A percentile compares a stretch with the other conserved stretches of the same genome.
Evolutionary conservation across 1,140 invertebrate species (phyloP).

Genomic region (Bombyx mori): DNA sequence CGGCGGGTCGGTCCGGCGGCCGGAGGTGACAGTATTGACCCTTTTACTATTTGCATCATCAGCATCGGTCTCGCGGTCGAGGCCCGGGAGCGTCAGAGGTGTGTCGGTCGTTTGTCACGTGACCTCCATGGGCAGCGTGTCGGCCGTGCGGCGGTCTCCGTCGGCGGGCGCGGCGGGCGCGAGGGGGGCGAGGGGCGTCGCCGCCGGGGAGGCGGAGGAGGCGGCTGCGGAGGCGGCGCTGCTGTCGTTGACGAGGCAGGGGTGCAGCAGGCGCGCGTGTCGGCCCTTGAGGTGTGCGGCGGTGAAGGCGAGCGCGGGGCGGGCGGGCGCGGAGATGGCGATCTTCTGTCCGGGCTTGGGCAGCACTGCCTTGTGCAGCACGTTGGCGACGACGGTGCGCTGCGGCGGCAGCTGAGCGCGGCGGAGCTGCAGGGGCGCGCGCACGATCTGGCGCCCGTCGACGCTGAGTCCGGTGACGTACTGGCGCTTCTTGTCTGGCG

Average conservation of each 20-base stretch:
- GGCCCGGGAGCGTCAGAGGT: background rate
- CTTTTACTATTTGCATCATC: no score
- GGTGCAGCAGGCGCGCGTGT: slow-evolving; percentile 28
- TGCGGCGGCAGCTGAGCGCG: slow-evolving; percentile 30
- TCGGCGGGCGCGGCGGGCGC: slow-evolving; percentile 29
- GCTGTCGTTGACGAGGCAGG: no score
- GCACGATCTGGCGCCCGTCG: slow-evolving; percentile 38
- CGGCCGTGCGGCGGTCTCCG: slow-evolving; percentile 32
- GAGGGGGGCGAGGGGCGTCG: slow-evolving; percentile 13
- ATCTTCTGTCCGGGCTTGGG: slow-evolving; percentile 40
- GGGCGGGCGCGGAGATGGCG: slow-evolving; percentile 35
- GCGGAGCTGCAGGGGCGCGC: slow-evolving; percentile 37
- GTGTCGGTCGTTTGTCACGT: slow-evolving; percentile 41
- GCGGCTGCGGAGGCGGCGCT: no score
- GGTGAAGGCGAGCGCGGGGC: slow-evolving; percentile 35
- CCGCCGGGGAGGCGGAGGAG: background rate
- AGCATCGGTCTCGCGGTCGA: no score
- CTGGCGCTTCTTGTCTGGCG: slow-evolving; percentile 39
- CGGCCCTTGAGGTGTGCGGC: slow-evolving; percentile 46
- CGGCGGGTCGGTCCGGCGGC: background rate
- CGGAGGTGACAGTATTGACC: no score
- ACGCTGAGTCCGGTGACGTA: slow-evolving; percentile 31
- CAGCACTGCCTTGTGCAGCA: slow-evolving; percentile 49
- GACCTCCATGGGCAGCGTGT: slow-evolving; percentile 56
- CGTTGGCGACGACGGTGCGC: slow-evolving; percentile 44